Conservation (phyloP, 53 echinoderm and acorn worm genomes). For the Paracentrotus lividus region DNA sequence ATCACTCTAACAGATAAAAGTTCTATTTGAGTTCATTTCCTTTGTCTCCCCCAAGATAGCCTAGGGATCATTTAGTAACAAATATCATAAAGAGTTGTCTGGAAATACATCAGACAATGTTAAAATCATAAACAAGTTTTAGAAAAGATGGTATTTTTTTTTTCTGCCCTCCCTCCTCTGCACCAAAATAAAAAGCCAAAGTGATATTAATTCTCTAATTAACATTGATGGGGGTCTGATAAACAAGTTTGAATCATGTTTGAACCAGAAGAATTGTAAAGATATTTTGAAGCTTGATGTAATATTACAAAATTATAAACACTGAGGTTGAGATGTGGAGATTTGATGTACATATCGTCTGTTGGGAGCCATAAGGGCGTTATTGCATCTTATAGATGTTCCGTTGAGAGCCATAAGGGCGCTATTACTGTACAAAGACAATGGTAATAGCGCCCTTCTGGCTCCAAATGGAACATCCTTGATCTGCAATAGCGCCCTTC, state of each 20-base stretch:
- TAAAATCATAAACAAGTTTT: neutral
- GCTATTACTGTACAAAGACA: no score
- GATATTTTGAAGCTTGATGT: neutral
- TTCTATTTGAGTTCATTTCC: neutral
- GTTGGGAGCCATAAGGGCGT: no score
- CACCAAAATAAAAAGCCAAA: neutral
- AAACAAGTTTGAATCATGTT: neutral
- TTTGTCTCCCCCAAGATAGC: neutral
- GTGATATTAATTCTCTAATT: neutral
- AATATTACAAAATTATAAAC: neutral
- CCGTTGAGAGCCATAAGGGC: no score
- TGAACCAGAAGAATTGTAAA: constrained; percentile 3
- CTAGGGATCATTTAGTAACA: neutral
- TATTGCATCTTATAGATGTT: no score
- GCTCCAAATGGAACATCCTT: no score
- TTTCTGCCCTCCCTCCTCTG: no score
- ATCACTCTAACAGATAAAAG: neutral
- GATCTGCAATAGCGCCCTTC: no score
- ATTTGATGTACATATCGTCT: no score
- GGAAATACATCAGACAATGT: constrained; percentile 26
- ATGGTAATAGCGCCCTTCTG: no score
- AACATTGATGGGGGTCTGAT: constrained; percentile 6
- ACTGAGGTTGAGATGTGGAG: neutral
- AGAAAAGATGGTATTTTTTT: neutral
- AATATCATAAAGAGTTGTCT: neutral